Evolutionary conservation across 2,113 vertebrate species (phyloP), one percentile per base, ranked within the genome.

Genomic region (Gnathonemus echidnorhynchus): DNA sequence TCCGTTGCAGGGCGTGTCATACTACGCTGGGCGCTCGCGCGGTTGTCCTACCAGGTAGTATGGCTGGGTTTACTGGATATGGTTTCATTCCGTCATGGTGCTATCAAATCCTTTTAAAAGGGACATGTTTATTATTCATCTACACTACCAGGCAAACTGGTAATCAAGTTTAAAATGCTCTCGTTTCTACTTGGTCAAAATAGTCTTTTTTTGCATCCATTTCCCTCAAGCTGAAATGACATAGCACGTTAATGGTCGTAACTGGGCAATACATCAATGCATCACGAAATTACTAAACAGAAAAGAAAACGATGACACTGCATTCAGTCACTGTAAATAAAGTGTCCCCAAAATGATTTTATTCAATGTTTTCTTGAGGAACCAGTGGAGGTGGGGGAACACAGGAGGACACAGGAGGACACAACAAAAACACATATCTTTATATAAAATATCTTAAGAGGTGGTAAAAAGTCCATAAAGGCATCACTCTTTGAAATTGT

Each of bases 301-400:
- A 50, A 86, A 19, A 39, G 2, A 77, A 80, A 39, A 39, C 10
- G 13, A 80, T 42, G 13, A 42, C 74, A 80, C 11, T 42, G 19
- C 39, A 83, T n/a, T 39, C 50, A 45, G 35, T 84, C 77, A 7
- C 49, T 86, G 24, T 13, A 89, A 62, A 85, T 45, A n/a, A 35
- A 89, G 24, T 53, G 42, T 42, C 39, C n/a, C 13, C 24, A 42
- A 50, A 27, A 62, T 24, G 27, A 62, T n/a, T 89, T 89, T 89
- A 86, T 89, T 89, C 21, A 85, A 42, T 86, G 17, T 90, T 87
- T 46, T 90, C 58, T 87, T 31, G 56, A 31, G 50, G 31, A 42
- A 46, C 49, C 35, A 80, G 50, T 80, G 46, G 42, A 3, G n/a
- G 24, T 10, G n/a, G 10, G 15, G 31, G 5, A 42, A 27, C 35